These are phyloP conservation scores for Ooceraea biroi DNA, from an alignment of 1,140 invertebrate genomes.

Conservation along the genomic window DNA sequence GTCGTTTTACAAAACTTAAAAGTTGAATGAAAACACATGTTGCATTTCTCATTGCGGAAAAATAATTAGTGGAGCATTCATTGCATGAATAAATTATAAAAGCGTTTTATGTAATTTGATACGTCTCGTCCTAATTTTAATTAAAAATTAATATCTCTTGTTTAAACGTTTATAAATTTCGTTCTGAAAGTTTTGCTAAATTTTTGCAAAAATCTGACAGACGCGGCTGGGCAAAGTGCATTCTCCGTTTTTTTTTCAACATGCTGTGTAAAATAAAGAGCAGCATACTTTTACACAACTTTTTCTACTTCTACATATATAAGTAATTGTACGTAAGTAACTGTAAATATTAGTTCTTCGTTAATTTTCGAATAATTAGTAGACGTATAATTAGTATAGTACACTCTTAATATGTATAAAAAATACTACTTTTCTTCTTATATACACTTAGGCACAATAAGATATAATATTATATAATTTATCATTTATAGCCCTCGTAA, in stretches of 20 bases:
- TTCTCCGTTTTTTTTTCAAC: neutral
- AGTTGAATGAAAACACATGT: too few relatives aligned
- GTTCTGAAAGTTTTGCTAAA: too few relatives aligned
- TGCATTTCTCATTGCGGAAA: neutral
- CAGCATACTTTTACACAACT: neutral
- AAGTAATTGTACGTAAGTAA: neutral
- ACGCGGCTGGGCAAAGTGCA: too few relatives aligned
- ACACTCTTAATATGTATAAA: neutral
- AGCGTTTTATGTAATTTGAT: too few relatives aligned
- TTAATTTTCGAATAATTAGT: slow-evolving; percentile 6
- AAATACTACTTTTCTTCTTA: slow-evolving; percentile 3
- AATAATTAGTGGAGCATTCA: neutral
- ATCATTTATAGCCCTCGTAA: neutral
- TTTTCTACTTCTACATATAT: neutral
- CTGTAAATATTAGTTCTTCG: slow-evolving; percentile 41
- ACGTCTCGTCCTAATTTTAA: too few relatives aligned
- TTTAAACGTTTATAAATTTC: too few relatives aligned
- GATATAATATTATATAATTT: neutral
- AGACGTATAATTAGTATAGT: neutral
- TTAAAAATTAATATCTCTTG: too few relatives aligned
- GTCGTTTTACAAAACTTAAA: neutral
- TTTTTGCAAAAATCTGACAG: too few relatives aligned
- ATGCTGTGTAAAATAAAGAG: neutral
- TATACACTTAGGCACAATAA: neutral
- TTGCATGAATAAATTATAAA: too few relatives aligned